Conservation (phyloP, 1,140 invertebrate species). For the Pentalonia nigronervosa region DNA sequence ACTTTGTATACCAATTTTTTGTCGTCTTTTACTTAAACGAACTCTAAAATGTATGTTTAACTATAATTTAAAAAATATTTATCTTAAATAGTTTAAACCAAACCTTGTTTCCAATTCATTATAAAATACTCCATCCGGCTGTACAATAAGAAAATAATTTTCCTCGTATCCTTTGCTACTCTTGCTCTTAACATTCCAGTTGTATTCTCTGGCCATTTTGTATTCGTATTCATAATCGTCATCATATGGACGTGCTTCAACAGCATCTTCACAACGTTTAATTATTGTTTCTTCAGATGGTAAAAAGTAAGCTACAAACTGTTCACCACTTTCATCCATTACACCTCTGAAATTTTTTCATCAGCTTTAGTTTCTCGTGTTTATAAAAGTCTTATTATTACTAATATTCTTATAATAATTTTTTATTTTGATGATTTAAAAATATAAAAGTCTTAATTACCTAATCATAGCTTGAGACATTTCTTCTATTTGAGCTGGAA, state of each 20-base stretch:
- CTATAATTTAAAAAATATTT: neutral
- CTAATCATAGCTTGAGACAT: slow-evolving; percentile 99
- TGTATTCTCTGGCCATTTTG: slow-evolving; percentile 93
- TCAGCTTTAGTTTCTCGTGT: neutral
- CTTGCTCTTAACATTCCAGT: slow-evolving; percentile 99
- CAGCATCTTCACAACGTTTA: slow-evolving; percentile 84
- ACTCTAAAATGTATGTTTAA: slow-evolving; percentile 69
- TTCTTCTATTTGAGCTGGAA: slow-evolving; percentile 89
- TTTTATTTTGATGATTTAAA: neutral
- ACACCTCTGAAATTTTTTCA: slow-evolving; percentile 78
- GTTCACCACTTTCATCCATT: slow-evolving; percentile 97
- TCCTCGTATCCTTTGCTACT: slow-evolving; percentile 97
- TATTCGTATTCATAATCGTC: slow-evolving; percentile 95
- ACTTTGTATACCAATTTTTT: slow-evolving; percentile 74
- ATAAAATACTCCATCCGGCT: slow-evolving; percentile 92
- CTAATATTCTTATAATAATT: neutral
- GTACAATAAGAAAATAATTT: slow-evolving; percentile 95
- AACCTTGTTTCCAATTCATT: slow-evolving; percentile 94
- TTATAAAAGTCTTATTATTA: neutral
- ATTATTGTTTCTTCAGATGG: slow-evolving; percentile 91
- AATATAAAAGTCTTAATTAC: slow-evolving; percentile 64
- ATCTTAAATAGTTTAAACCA: slow-evolving; percentile 18
- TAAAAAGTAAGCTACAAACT: slow-evolving; percentile 98
- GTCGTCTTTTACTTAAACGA: slow-evolving; percentile 86
- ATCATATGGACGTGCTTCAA: slow-evolving; percentile 80